Evolutionary conservation across 2,797 vertebrate species (phyloP).

Genomic region (Zenarchopterus dispar): DNA sequence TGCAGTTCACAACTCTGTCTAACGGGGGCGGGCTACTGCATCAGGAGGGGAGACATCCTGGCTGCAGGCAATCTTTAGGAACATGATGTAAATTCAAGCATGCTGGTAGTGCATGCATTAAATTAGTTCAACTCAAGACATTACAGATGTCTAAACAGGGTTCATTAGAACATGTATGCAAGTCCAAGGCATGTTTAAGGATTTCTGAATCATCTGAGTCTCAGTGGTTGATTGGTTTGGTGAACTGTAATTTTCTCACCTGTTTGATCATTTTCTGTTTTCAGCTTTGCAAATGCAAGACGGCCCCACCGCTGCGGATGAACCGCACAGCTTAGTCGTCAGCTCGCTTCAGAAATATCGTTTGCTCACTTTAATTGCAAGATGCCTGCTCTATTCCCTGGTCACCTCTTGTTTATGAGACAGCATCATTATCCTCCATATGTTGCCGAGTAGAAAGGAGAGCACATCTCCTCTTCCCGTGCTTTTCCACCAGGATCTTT

Average conservation of each 20-base stretch:
- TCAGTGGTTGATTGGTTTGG: conserved; percentile 44
- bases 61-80: conserved; percentile 32
- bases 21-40: conserved; percentile 68
- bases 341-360: conserved; percentile 50
- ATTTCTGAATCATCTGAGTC: no score
- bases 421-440: conserved; percentile 68
- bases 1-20: conserved; percentile 59
- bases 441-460: conserved; percentile 26
- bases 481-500: conserved; percentile 55
- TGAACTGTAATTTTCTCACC: conserved; percentile 32
- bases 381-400: conserved; percentile 65
- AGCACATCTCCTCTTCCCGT: conserved; percentile 32
- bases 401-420: conserved; percentile 67
- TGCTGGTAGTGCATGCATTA: no score
- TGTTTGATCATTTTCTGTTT: conserved; percentile 4
- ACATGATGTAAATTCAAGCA: background rate
- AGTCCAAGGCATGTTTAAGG: no score
- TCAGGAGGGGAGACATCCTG: background rate
- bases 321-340: conserved; percentile 23
- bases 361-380: conserved; percentile 75
- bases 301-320: conserved; percentile 11
- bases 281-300: conserved; percentile 15
- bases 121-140: no score
- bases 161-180: no score
- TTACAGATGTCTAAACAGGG: no score